Base-by-base conservation (phyloP, 2,797 vertebrate species). In the Rhyacichthys aspro region DNA sequence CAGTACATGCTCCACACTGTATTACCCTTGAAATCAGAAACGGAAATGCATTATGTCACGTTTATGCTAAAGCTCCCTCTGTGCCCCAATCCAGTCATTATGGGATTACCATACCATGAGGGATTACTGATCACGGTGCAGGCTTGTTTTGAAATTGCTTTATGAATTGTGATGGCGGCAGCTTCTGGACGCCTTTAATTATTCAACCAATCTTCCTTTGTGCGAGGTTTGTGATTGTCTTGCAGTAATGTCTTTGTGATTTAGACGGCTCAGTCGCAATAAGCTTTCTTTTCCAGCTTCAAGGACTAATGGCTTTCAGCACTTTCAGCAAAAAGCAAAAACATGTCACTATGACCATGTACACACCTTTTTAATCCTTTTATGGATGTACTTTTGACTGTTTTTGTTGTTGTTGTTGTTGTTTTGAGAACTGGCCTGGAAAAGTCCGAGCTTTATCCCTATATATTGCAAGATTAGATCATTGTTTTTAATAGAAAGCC, bases 51-150 rank as follows among this genome's bases (percentile, higher is more conserved):
- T 11, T 11, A 39, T 55, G 17, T 46, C 52, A 37, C n/a, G 37
- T 55, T 67, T 62, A 67, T 63, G 42, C 48, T 63, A 42, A 70
- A 67, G 65, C 55, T 54, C 55, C 64, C 62, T 56, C 45, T 54
- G 50, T 11, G 54, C 56, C 42, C 68, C 58, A 72, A 79, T 58
- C 76, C 65, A 68, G 62, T 80, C 70, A 78, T 82, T 83, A 75
- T 44, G n/a, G 66, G 65, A 80, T 82, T 80, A 74, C 41, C 54
- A 67, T 62, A 56, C 59, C 63, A 49, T 55, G 3, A 62, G 70
- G 80, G 74, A 79, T 85, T 74, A 70, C 70, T 9, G 59, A 67
- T 75, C 58, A 23, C 0, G 0, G 14, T 43, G 58, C 2, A 0
- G 18, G 52, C 47, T 43, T 12, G 8, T 54, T 59, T 62, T 59